phyloP scores from a whole-genome alignment of 2,888 invertebrate genomes.

The Auanema sp. region DNA sequence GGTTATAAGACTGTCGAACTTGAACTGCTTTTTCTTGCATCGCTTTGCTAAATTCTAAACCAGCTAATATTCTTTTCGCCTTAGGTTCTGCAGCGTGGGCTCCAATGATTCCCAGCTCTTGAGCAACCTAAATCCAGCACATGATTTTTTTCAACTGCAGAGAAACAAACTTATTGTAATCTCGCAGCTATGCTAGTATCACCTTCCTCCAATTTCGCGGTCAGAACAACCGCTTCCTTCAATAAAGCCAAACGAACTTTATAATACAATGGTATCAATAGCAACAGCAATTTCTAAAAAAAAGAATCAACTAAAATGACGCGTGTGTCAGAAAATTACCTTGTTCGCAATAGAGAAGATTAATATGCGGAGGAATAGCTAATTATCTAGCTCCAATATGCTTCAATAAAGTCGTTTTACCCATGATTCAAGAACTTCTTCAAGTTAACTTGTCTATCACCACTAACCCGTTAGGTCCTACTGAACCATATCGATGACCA shows the following conservation, averaged over 20 bases:
- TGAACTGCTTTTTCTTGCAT: constrained; percentile 76
- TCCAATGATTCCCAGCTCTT: constrained; percentile 90
- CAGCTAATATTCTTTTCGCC: constrained; percentile 91
- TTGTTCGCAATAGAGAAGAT: constrained; percentile 91
- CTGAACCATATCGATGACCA: constrained; percentile 91
- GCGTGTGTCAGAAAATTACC: constrained; percentile 64
- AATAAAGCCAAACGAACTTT: constrained; percentile 81
- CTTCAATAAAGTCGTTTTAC: constrained; percentile 91
- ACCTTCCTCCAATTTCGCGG: constrained; percentile 75
- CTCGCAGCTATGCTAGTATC: constrained; percentile 74
- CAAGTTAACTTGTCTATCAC: neutral
- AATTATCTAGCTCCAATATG: constrained; percentile 88
- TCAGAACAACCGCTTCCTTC: constrained; percentile 81
- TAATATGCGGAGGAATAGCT: constrained; percentile 92
- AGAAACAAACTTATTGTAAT: constrained; percentile 73
- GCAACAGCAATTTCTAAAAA: constrained; percentile 93
- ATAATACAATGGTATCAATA: constrained; percentile 87
- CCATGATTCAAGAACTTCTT: constrained; percentile 77
- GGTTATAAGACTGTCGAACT: neutral
- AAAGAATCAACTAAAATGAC: too few species aligned
- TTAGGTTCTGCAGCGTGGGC: constrained; percentile 96
- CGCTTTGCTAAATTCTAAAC: constrained; percentile 81
- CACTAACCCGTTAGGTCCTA: constrained; percentile 89
- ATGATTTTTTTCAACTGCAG: neutral
- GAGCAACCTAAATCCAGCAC: constrained; percentile 78